Base-by-base conservation (phyloP, 2,113 vertebrate species). In the Hypomesus transpacificus region DNA sequence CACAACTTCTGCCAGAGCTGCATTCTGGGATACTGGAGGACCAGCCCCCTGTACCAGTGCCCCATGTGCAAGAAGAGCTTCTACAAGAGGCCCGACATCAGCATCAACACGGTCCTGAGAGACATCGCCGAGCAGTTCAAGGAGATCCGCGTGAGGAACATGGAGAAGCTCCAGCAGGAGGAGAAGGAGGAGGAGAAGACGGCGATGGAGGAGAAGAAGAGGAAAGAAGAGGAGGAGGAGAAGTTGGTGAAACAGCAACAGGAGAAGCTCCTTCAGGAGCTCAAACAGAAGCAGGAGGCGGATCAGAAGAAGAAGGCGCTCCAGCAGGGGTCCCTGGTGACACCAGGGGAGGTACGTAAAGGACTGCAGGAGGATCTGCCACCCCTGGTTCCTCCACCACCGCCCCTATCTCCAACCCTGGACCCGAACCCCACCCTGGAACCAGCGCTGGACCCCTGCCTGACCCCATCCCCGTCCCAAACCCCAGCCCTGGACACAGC, bases 41-140 rank as follows among this genome's bases (percentile, higher is more conserved):
- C 82, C 74, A 89, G 88, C 54, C 78, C 84, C 1, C 51, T 90
- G 60, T 90, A 84, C 80, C 90, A 90, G 87, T 93, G 92, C 64
- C 92, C 91, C 2, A 92, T 92, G 88, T 93, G 92, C 73, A 93
- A 92, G 83, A 92, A 93, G 86, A 80, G 87, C 46, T 93, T 93
- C 82, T 28, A 78, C 78, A 90, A 91, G 67, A 84, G 89, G 70
- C 92, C 92, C 0, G 92, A 92, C 3, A 86, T 92, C 22, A 91
- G 91, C 74, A 83, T 92, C 7, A 93, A 93, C 75, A 92, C 91
- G 0, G 91, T 92, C 5, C 73, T 93, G 69, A 85, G 89, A 53
- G 92, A 93, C 22, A 93, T 92, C 1, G 87, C 92, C 0, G 89
- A 92, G 84, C 90, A 92, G 86, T 92, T 92, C 82, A 92, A 90